phyloP scores from a whole-genome alignment of 2,113 vertebrate genomes.

The Cryptoleucopteryx plumbea region DNA sequence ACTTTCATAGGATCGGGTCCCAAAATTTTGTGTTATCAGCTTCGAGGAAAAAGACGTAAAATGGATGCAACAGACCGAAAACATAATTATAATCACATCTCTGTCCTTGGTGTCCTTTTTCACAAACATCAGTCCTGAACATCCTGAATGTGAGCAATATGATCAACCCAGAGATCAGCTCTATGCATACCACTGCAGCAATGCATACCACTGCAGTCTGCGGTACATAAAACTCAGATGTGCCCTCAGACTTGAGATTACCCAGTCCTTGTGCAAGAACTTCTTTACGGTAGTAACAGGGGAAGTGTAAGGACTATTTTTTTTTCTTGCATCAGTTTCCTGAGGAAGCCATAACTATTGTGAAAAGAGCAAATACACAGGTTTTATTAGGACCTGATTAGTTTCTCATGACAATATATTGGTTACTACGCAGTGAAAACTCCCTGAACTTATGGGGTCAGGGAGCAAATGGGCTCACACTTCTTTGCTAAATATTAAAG shows the following conservation, averaged over 20 bases:
- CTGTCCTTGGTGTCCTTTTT: neutral
- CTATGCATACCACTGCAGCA: neutral
- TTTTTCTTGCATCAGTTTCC: neutral
- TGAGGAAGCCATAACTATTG: neutral
- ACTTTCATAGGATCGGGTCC: neutral
- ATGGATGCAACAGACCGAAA: neutral
- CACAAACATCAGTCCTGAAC: neutral
- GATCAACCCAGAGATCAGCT: neutral
- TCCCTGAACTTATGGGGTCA: neutral
- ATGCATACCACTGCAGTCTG: neutral
- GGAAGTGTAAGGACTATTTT: neutral
- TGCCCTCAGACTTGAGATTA: neutral
- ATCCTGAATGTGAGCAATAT: neutral
- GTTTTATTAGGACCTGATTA: neutral
- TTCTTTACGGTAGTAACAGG: neutral
- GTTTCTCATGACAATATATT: neutral
- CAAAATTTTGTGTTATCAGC: neutral
- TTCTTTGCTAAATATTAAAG: neutral
- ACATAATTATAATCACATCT: neutral
- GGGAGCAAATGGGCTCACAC: neutral
- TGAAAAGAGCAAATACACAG: neutral
- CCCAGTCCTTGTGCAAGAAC: neutral
- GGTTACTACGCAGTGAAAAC: neutral
- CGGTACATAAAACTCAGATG: neutral
- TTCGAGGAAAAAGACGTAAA: neutral